phyloP scores from a whole-genome alignment of 2,888 invertebrate genomes.

The Eupithecia inturbata region DNA sequence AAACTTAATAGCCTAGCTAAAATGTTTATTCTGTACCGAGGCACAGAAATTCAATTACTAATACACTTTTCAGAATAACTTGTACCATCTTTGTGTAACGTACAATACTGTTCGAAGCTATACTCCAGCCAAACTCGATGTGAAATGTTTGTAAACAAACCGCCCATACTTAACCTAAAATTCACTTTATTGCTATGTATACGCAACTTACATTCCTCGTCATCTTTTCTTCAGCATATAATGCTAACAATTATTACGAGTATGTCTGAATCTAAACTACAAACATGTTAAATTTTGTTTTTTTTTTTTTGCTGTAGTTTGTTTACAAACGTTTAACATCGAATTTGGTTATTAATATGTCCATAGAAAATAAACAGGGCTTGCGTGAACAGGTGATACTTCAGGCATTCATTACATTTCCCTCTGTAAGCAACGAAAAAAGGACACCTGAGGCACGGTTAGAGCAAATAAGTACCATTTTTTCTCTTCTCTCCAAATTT shows the following conservation, averaged over 20 bases:
- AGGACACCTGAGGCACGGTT: constrained; percentile 59
- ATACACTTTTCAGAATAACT: constrained; percentile 56
- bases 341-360: not conserved
- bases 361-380: constrained; percentile 43
- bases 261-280: too few relatives aligned
- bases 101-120: not conserved
- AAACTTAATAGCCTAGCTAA: constrained; percentile 63
- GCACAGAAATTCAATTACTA: constrained; percentile 53
- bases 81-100: constrained; percentile 25
- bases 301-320: too few relatives aligned
- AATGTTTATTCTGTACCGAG: constrained; percentile 49
- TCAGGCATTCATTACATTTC: constrained; percentile 60
- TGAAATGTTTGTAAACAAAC: too few relatives aligned
- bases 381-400: constrained; percentile 44
- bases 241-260: too few relatives aligned
- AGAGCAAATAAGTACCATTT: constrained; percentile 47
- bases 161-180: too few relatives aligned
- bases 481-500: constrained; percentile 41
- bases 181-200: too few relatives aligned
- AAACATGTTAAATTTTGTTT: too few relatives aligned
- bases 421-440: constrained; percentile 53
- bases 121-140: too few relatives aligned
- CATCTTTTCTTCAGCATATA: too few relatives aligned
- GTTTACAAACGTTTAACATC: too few relatives aligned
- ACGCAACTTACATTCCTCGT: too few relatives aligned